These are phyloP conservation scores for Agriopis aurantiaria DNA, from an alignment of 2,888 invertebrate genomes.

Conservation along the genomic window DNA sequence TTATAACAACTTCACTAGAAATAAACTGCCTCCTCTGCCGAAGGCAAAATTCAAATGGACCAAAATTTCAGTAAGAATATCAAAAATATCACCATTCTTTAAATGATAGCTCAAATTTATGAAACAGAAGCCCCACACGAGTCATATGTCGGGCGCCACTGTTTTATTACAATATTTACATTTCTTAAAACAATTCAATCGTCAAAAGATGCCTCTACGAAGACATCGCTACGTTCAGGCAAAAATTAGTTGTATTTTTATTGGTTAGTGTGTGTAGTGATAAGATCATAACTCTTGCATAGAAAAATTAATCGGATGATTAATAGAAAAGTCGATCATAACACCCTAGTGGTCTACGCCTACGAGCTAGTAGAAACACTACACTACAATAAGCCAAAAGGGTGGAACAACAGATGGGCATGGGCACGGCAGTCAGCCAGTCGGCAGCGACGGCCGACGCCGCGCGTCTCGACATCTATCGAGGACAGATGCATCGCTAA, in stretches of 20 bases:
- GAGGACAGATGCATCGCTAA: slow-evolving; percentile 87
- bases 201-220: slow-evolving; percentile 82
- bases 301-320: slow-evolving; percentile 83
- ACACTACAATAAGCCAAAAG: slow-evolving; percentile 84
- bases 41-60: slow-evolving; percentile 68
- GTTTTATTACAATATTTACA: slow-evolving; percentile 80
- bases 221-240: slow-evolving; percentile 84
- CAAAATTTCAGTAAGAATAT: slow-evolving; percentile 69
- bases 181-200: slow-evolving; percentile 79
- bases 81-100: slow-evolving; percentile 77
- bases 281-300: slow-evolving; percentile 84
- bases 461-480: slow-evolving; percentile 75
- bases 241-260: slow-evolving; percentile 70
- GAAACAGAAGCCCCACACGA: slow-evolving; percentile 79
- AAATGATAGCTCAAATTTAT: slow-evolving; percentile 75
- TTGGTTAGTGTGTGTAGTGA: slow-evolving; percentile 83
- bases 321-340: slow-evolving; percentile 84
- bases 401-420: slow-evolving; percentile 80
- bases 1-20: slow-evolving; percentile 81
- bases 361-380: slow-evolving; percentile 84
- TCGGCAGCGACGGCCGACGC: slow-evolving; percentile 58
- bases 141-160: slow-evolving; percentile 78
- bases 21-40: slow-evolving; percentile 71
- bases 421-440: slow-evolving; percentile 40
- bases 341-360: slow-evolving; percentile 86